Evolutionary conservation across 2,888 invertebrate species (phyloP).

Genomic region (Aleiodes leptofemur): DNA sequence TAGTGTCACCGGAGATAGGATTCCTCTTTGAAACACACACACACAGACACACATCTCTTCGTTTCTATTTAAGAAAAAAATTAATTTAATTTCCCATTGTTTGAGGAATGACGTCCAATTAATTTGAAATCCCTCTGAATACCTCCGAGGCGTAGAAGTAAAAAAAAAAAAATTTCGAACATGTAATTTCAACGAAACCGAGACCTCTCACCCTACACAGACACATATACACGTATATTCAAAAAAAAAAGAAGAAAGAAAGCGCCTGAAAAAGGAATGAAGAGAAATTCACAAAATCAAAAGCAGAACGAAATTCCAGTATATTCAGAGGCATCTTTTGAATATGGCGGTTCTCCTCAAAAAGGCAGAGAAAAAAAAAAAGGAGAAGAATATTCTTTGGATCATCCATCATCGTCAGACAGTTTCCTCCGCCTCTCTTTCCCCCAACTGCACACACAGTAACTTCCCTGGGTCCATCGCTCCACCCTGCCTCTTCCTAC

Average conservation of each 20-base stretch:
- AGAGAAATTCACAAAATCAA: slow-evolving; percentile 41
- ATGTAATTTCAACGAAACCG: slow-evolving; percentile 13
- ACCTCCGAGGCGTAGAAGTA: not conserved
- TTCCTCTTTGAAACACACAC: too few species aligned
- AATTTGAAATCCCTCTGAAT: slow-evolving; percentile 1
- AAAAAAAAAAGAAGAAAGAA: slow-evolving; percentile 38
- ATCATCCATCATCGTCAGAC: slow-evolving; percentile 75
- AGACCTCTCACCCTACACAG: slow-evolving; percentile 13
- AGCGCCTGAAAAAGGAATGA: slow-evolving; percentile 7
- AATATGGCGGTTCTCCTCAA: slow-evolving; percentile 68
- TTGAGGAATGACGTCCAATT: slow-evolving; percentile 25
- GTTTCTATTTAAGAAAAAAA: not conserved
- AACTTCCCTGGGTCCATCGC: slow-evolving; percentile 51
- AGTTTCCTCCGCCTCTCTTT: slow-evolving; percentile 64
- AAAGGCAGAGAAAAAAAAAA: slow-evolving; percentile 57
- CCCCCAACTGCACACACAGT: slow-evolving; percentile 42
- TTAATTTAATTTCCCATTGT: slow-evolving; percentile 11
- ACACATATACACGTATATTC: not conserved
- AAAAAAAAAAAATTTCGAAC: slow-evolving; percentile 11
- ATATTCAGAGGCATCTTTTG: slow-evolving; percentile 36
- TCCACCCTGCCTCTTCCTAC: slow-evolving; percentile 49
- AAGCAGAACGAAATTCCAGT: slow-evolving; percentile 43
- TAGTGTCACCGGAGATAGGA: slow-evolving; percentile 17
- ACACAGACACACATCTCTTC: too few species aligned
- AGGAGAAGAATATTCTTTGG: slow-evolving; percentile 68